A percentile compares a stretch with the other conserved stretches of the same genome.
Conservation (phyloP, 2,113 vertebrate genomes). For the Triplophysa siluroides region DNA sequence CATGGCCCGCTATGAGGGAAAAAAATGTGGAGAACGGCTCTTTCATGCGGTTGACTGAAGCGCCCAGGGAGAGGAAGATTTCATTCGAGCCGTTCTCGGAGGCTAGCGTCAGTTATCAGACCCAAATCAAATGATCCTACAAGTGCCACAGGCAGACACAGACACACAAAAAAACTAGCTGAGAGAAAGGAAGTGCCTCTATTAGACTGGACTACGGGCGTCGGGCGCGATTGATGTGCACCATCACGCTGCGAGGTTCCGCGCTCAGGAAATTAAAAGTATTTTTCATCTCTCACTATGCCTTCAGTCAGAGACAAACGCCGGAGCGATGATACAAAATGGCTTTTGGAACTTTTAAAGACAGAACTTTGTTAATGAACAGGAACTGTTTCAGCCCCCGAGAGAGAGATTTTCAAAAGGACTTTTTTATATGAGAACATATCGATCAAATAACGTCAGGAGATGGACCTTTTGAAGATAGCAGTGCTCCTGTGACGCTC, state of each 20-base stretch:
- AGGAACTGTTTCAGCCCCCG: constrained; percentile 26
- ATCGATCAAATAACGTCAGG: constrained; percentile 30
- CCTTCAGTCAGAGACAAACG: constrained; percentile 51
- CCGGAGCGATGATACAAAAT: constrained; percentile 23
- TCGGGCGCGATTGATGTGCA: constrained; percentile 65
- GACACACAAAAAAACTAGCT: constrained; percentile 32
- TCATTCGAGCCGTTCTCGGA: constrained; percentile 68
- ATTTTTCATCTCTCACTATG: constrained; percentile 68
- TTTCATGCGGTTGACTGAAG: constrained; percentile 45
- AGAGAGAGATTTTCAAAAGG: constrained; percentile 34
- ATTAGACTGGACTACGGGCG: constrained; percentile 66
- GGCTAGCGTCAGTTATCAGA: constrained; percentile 70
- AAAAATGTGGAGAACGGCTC: not conserved
- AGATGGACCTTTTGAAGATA: constrained; percentile 5
- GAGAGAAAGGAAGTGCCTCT: constrained; percentile 59
- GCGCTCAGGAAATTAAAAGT: constrained; percentile 72
- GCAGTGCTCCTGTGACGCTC: not conserved
- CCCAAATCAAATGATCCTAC: constrained; percentile 73
- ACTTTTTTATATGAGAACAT: constrained; percentile 30
- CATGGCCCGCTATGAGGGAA: constrained; percentile 28
- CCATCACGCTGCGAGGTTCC: constrained; percentile 58
- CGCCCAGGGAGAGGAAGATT: constrained; percentile 58
- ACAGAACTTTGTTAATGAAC: constrained; percentile 44
- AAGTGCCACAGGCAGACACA: constrained; percentile 62
- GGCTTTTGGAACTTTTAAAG: constrained; percentile 40